A percentile compares a stretch with the other conserved stretches of the same genome.
These are phyloP conservation scores for Crotalus adamanteus DNA, from an alignment of 2,797 vertebrate species.

Conservation along the genomic window DNA sequence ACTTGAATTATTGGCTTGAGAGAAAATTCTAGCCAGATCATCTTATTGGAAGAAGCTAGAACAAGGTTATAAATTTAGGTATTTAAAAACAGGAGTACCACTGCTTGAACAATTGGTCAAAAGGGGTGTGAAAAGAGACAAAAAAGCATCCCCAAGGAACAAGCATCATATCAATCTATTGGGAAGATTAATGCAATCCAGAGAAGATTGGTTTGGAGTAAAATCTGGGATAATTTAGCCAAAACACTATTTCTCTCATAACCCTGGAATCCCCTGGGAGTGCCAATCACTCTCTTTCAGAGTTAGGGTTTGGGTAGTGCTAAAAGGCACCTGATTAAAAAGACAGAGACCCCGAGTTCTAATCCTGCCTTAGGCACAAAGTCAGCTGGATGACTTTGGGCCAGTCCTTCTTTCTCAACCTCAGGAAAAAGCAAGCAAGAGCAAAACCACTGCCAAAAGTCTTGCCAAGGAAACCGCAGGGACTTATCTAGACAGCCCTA, in stretches of 20 bases:
- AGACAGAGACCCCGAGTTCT: not conserved
- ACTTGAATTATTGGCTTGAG: conserved; percentile 62
- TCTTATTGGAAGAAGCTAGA: conserved; percentile 51
- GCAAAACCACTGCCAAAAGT: no score
- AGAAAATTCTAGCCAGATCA: conserved; percentile 56
- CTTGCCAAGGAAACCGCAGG: no score
- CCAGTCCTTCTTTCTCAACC: no score
- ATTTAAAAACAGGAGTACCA: not conserved
- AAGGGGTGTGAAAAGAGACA: not conserved
- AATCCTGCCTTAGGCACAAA: not conserved
- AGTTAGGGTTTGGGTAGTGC: not conserved
- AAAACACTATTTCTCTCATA: not conserved
- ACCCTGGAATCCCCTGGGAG: not conserved
- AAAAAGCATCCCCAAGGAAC: not conserved
- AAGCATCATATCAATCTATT: not conserved
- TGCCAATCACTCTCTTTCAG: not conserved
- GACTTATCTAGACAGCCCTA: no score
- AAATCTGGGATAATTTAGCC: not conserved
- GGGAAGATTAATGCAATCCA: not conserved
- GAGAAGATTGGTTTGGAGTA: not conserved
- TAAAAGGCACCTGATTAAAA: not conserved
- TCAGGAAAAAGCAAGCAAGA: not conserved
- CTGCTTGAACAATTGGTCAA: conserved; percentile 19
- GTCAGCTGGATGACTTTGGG: no score
- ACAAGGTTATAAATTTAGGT: conserved; percentile 49